A percentile compares a stretch with the other conserved stretches of the same genome.
phyloP scores from a whole-genome alignment of 2,113 vertebrate genomes.

The Urocolius indicus region DNA sequence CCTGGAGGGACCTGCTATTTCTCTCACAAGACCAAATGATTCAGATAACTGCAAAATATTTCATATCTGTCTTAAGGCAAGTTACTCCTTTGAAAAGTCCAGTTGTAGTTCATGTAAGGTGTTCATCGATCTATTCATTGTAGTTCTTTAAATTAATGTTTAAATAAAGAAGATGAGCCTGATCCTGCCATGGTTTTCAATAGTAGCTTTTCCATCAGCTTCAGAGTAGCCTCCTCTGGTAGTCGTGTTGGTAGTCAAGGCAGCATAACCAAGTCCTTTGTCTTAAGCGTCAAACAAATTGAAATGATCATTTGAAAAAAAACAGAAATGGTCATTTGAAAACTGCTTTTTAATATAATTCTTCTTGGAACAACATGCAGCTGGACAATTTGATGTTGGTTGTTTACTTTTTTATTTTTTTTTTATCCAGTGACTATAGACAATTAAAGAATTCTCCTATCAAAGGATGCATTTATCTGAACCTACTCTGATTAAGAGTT shows the following conservation, averaged over 20 bases:
- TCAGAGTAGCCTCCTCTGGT: not conserved
- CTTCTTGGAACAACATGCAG: not conserved
- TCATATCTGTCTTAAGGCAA: not conserved
- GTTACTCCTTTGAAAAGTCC: not conserved
- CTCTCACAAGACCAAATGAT: not conserved
- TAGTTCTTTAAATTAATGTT: not conserved
- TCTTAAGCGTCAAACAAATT: not conserved
- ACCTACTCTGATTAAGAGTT: not conserved
- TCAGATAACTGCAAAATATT: not conserved
- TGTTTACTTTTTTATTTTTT: no score
- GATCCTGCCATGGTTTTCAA: not conserved
- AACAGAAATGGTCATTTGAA: not conserved
- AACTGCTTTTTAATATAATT: not conserved
- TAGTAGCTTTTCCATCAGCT: not conserved
- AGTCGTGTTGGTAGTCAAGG: not conserved
- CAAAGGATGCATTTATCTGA: not conserved
- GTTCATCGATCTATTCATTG: not conserved
- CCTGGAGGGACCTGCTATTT: not conserved
- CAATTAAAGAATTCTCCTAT: not conserved
- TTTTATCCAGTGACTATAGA: accelerated
- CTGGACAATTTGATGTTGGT: not conserved
- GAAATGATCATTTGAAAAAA: not conserved
- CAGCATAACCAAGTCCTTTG: not conserved
- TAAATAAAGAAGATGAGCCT: not conserved
- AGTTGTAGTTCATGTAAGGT: not conserved